phyloP scores from a whole-genome alignment of 2,888 invertebrate genomes.

The Drosophila phalerata region DNA sequence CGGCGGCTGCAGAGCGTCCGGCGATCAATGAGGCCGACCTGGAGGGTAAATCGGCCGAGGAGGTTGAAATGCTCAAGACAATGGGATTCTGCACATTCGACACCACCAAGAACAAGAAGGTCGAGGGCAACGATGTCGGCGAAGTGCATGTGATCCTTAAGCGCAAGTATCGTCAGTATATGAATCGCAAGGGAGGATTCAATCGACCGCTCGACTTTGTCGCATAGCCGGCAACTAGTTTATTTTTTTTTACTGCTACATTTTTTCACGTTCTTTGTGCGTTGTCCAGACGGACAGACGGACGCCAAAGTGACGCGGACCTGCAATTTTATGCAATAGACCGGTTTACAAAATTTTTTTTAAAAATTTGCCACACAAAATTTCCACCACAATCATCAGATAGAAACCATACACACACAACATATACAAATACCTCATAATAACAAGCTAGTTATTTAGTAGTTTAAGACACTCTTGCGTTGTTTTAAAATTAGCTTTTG shows the following conservation, averaged over 20 bases:
- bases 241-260: slow-evolving; percentile 65
- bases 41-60: slow-evolving; percentile 95
- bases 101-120: slow-evolving; percentile 98
- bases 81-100: slow-evolving; percentile 99
- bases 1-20: slow-evolving; percentile 87
- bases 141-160: slow-evolving; percentile 98
- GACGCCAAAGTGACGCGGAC: slow-evolving; percentile 71
- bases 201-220: slow-evolving; percentile 99
- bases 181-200: slow-evolving; percentile 99
- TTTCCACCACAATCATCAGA: slow-evolving; percentile 75
- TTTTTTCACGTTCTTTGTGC: slow-evolving; percentile 63
- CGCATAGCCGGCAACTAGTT: slow-evolving; percentile 87
- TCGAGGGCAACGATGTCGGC: slow-evolving; percentile 97
- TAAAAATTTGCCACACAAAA: slow-evolving; percentile 80
- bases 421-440: slow-evolving; percentile 62
- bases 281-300: background rate
- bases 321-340: slow-evolving; percentile 86
- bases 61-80: slow-evolving; percentile 96
- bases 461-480: slow-evolving; percentile 65
- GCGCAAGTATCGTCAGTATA: slow-evolving; percentile 98
- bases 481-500: slow-evolving; percentile 73
- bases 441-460: slow-evolving; percentile 75
- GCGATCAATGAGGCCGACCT: slow-evolving; percentile 93
- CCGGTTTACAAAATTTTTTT: slow-evolving; percentile 85
- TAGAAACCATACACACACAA: slow-evolving; percentile 33